Evolutionary conservation across 1,140 invertebrate genomes (phyloP).

Genomic region (Eciton burchellii): DNA sequence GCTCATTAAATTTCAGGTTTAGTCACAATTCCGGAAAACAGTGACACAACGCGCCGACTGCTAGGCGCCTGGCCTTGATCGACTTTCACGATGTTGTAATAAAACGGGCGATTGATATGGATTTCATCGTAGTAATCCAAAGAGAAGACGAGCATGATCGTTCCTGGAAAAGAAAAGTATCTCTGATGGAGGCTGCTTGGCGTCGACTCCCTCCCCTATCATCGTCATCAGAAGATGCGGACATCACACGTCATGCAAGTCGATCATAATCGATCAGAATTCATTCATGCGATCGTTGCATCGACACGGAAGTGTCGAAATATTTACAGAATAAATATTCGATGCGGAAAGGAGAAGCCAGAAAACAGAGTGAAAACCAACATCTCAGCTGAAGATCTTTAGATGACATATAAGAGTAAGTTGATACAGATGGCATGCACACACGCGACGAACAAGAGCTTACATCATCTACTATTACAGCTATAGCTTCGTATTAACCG

Average conservation of each 20-base stretch:
- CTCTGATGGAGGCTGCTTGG: not conserved
- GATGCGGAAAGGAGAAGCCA: not conserved
- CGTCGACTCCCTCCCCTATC: not conserved
- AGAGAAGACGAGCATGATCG: not conserved
- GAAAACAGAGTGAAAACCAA: not conserved
- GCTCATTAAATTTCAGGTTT: not conserved
- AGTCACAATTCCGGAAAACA: constrained; percentile 22
- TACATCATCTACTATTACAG: not conserved
- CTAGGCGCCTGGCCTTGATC: not conserved
- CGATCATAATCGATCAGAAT: not conserved
- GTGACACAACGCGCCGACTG: not conserved
- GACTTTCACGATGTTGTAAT: constrained; percentile 13
- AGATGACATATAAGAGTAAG: not conserved
- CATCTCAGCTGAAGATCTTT: not conserved
- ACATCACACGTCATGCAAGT: not conserved
- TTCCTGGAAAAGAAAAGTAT: constrained; percentile 27
- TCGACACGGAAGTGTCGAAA: not conserved
- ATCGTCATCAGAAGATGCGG: not conserved
- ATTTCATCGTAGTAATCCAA: not conserved
- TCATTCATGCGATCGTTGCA: not conserved
- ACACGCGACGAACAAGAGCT: not conserved
- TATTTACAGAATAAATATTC: constrained; percentile 1
- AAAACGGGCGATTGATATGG: constrained; percentile 19
- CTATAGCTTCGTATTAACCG: not conserved
- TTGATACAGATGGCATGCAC: not conserved